phyloP scores from a whole-genome alignment of 2,888 invertebrate genomes.

The Eurois occulta region DNA sequence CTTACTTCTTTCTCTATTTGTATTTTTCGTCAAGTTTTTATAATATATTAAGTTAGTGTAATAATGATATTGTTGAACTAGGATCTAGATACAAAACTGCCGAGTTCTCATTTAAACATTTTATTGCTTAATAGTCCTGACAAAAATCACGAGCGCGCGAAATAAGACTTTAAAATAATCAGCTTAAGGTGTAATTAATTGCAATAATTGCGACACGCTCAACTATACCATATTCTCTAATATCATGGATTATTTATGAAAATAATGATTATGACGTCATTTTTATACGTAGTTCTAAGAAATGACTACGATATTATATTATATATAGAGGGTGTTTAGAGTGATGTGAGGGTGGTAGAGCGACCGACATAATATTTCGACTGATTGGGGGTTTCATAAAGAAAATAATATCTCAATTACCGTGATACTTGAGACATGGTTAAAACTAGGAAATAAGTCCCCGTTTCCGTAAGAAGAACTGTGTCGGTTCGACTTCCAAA shows the following conservation, averaged over 20 bases:
- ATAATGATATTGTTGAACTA: conserved; percentile 43
- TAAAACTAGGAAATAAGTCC: background rate
- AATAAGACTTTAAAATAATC: background rate
- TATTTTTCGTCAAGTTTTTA: conserved; percentile 52
- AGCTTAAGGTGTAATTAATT: background rate
- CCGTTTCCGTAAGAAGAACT: background rate
- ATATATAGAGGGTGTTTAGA: background rate
- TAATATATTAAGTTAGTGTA: conserved; percentile 28
- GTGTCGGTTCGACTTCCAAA: background rate
- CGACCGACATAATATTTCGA: background rate
- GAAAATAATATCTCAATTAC: background rate
- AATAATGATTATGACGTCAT: conserved; percentile 11
- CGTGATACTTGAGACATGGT: background rate
- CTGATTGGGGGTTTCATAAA: background rate
- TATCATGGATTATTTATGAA: conserved; percentile 26
- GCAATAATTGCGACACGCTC: background rate
- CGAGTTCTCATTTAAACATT: conserved; percentile 11
- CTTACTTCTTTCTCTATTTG: background rate
- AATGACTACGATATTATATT: conserved; percentile 1
- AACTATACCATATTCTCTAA: background rate
- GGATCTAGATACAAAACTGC: conserved; percentile 37
- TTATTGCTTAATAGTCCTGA: background rate
- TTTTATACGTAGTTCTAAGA: conserved; percentile 11
- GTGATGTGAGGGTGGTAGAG: background rate
- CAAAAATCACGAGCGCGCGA: background rate